Evolutionary conservation across 1,140 invertebrate genomes (phyloP).

Genomic region (Hylyphantes graminicola): DNA sequence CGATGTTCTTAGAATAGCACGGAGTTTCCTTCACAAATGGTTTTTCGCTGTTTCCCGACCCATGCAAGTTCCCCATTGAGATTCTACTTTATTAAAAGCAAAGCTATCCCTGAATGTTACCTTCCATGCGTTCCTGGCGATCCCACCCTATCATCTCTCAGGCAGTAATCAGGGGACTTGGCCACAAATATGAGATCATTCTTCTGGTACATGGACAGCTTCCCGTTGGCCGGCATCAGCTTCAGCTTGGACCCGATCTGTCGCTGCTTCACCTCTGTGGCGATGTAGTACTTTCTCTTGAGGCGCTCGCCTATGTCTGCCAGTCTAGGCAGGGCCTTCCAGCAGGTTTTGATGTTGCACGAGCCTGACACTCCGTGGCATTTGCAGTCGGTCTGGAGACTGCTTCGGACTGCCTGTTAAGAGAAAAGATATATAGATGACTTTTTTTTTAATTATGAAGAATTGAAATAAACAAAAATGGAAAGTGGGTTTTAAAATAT

Average conservation of each 20-base stretch:
- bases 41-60: too few species aligned
- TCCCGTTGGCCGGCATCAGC: constrained; percentile 49
- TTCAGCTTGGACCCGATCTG: constrained; percentile 41
- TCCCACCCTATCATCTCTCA: constrained; percentile 75
- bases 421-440: background rate
- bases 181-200: constrained; percentile 92
- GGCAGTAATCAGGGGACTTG: constrained; percentile 86
- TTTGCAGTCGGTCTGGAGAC: constrained; percentile 75
- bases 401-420: constrained; percentile 51
- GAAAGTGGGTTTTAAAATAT: too few species aligned
- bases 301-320: constrained; percentile 80
- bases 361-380: constrained; percentile 96
- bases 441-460: background rate
- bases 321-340: constrained; percentile 84
- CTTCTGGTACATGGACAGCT: constrained; percentile 49
- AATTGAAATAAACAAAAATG: too few species aligned
- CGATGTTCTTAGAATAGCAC: too few species aligned
- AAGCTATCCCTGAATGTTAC: constrained; percentile 17
- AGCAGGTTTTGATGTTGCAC: constrained; percentile 92
- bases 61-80: too few species aligned
- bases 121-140: constrained; percentile 82
- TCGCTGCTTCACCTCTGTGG: constrained; percentile 78
- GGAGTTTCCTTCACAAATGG: too few species aligned
- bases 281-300: constrained; percentile 88
- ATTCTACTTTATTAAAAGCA: too few species aligned